Conservation (phyloP, 1,140 invertebrate genomes). For the Drosophila kurseongensis region DNA sequence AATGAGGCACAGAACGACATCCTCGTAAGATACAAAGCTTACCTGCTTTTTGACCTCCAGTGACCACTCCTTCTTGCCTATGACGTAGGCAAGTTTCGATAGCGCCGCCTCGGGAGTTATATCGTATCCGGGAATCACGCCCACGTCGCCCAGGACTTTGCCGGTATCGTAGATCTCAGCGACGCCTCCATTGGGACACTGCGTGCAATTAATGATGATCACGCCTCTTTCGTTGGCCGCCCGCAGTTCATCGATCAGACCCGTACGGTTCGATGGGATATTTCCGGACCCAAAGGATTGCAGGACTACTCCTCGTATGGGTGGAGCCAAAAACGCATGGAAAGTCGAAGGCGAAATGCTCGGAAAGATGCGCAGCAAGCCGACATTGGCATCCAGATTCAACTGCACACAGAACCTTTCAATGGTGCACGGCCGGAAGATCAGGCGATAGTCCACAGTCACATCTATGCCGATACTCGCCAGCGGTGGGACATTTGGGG, state of each 20-base stretch:
- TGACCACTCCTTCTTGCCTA: slow-evolving; percentile 93
- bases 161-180: slow-evolving; percentile 93
- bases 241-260: slow-evolving; percentile 91
- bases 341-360: slow-evolving; percentile 93
- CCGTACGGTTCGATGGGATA: slow-evolving; percentile 92
- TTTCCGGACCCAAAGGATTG: slow-evolving; percentile 98
- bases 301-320: slow-evolving; percentile 94
- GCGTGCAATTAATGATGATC: slow-evolving; percentile 96
- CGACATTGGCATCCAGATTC: slow-evolving; percentile 93
- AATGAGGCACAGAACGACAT: too few relatives aligned
- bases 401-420: slow-evolving; percentile 92
- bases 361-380: slow-evolving; percentile 94
- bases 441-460: slow-evolving; percentile 91
- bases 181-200: slow-evolving; percentile 93
- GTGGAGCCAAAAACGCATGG: slow-evolving; percentile 91
- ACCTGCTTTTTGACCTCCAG: slow-evolving; percentile 89
- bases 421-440: slow-evolving; percentile 90
- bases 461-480: slow-evolving; percentile 92
- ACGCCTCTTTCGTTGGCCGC: slow-evolving; percentile 92
- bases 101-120: slow-evolving; percentile 98
- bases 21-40: too few relatives aligned
- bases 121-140: slow-evolving; percentile 95
- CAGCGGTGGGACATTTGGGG: slow-evolving; percentile 94
- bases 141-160: slow-evolving; percentile 87
- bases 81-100: slow-evolving; percentile 95